Base-by-base conservation (phyloP, 2,797 vertebrate genomes). In the Acanthiza pusilla region DNA sequence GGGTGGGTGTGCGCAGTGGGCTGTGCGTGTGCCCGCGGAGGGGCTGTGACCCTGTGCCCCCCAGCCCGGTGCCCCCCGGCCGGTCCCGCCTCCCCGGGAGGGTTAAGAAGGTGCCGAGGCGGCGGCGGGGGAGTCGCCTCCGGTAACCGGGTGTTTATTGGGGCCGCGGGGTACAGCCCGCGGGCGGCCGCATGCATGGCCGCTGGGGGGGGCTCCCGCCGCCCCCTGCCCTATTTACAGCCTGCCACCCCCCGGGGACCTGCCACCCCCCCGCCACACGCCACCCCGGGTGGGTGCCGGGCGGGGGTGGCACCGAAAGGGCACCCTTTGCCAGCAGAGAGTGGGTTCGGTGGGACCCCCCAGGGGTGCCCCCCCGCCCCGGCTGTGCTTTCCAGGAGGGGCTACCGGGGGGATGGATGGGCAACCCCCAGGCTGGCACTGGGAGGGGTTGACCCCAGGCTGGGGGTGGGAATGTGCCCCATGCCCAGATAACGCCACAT, bases 71-170 rank as follows among this genome's bases (percentile, higher is more conserved):
- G 19, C 17, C 21, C 27, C 19, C 11, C 21, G 11, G 40, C n/a
- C 14, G 3, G 36, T 38, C 38, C 36, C 72, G 32, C 16, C 10
- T 15, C 42, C 66, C 23, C 2, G 10, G 11, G 4, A 6, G 11
- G 22, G 9, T 23, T 5, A 57, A 81, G 75, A 50, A 82, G 43
- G 18, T 4, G 50, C 54, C 18, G 16, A 91, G 53, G 58, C 32
- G 14, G 36, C 42, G 21, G 78, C 29, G 85, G 78, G 91, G 91
- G 96, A 96, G 86, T 93, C 82, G 16, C 78, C 82, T 97, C 97
- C 91, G 95, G 97, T 97, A 97, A 97, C 97, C 96, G 97, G 96
- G 96, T 77, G 94, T 98, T 98, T 98, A 98, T 98, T 98, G 92
- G 93, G 96, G 88, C 84, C 94, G 94, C 95, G 91, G 97, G 97